These are phyloP conservation scores for Sphaerophoria rueppellii DNA, from an alignment of 2,888 invertebrate species.

Conservation along the genomic window DNA sequence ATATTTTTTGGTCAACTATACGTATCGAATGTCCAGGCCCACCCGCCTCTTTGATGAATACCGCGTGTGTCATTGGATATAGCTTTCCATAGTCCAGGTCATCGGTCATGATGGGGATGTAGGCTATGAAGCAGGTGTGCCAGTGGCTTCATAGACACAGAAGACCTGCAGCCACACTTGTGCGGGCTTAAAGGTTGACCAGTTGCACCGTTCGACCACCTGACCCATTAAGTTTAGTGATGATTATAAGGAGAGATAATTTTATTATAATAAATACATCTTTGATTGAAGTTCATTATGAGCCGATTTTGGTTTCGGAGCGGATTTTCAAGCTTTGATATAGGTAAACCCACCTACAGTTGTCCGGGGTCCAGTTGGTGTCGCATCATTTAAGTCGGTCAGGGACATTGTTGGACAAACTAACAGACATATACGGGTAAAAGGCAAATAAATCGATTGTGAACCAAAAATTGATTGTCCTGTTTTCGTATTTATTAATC, in stretches of 20 bases:
- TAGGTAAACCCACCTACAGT: not conserved
- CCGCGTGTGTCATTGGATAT: constrained; percentile 15
- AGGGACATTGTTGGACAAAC: not conserved
- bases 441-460: constrained; percentile 44
- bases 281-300: constrained; percentile 70
- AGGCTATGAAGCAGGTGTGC: constrained; percentile 26
- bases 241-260: constrained; percentile 41
- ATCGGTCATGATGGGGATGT: not conserved
- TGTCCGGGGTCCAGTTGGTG: constrained; percentile 3
- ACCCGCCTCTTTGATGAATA: constrained; percentile 35
- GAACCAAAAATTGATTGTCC: constrained; percentile 40
- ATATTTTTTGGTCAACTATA: not conserved
- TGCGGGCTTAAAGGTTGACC: constrained; percentile 14
- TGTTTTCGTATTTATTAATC: constrained; percentile 49
- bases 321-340: constrained; percentile 22
- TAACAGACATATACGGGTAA: constrained; percentile 20
- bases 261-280: constrained; percentile 69
- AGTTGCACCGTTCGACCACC: no score
- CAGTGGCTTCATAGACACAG: constrained; percentile 38
- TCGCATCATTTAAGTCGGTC: not conserved
- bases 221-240: no score
- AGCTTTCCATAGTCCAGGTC: not conserved
- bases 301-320: constrained; percentile 60
- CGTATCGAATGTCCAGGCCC: not conserved
- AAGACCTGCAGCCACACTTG: constrained; percentile 10